Evolutionary conservation across 2,113 vertebrate genomes (phyloP).

Genomic region (Redunca redunca): DNA sequence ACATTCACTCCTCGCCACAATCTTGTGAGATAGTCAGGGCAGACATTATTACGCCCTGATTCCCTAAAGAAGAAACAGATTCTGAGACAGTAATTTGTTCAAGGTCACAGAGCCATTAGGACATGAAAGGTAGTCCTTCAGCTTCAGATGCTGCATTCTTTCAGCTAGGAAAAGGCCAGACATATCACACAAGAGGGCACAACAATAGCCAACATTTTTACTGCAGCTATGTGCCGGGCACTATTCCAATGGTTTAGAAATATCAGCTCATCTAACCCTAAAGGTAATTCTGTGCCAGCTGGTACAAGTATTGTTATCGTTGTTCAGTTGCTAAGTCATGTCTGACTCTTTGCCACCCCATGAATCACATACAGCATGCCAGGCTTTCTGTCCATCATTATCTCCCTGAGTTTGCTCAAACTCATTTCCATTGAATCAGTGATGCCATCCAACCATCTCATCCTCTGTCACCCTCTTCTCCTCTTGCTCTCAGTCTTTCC

Average conservation of each 20-base stretch:
- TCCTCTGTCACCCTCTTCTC: not conserved
- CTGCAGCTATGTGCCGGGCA: accelerated
- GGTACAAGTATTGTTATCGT: not conserved
- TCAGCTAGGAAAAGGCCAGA: not conserved
- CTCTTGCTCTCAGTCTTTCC: not conserved
- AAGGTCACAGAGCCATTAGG: constrained; percentile 7
- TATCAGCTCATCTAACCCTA: not conserved
- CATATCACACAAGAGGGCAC: not conserved
- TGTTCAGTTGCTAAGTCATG: not conserved
- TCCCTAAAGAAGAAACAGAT: not conserved
- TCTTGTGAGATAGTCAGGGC: not conserved
- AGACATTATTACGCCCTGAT: not conserved
- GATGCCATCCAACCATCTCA: not conserved
- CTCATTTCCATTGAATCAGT: not conserved
- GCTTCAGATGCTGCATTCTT: not conserved
- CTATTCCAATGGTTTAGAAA: not conserved
- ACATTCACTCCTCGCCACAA: not conserved
- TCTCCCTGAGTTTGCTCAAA: not conserved
- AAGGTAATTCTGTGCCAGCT: not conserved
- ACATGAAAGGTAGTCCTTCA: not conserved
- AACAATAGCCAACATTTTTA: not conserved
- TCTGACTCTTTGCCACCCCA: not conserved
- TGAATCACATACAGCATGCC: not conserved
- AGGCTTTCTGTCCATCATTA: not conserved
- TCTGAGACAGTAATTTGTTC: not conserved